Percentiles rank a stretch among this genome's conserved stretches.
Conservation (phyloP, 2,888 invertebrate genomes). For the Heteropelma amictum region DNA sequence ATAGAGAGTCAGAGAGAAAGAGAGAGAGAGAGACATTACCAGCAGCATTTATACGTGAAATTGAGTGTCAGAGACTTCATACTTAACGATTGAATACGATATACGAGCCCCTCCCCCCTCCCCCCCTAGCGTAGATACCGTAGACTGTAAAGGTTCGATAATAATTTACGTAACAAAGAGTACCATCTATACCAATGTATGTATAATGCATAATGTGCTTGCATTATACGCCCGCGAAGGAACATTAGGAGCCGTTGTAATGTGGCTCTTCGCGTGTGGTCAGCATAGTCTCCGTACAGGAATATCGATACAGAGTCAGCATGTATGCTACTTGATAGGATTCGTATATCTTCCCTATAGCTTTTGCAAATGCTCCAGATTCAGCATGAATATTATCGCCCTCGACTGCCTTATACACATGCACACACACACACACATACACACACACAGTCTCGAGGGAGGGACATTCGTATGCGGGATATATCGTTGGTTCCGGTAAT, state of each 20-base stretch:
- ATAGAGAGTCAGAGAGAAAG: not conserved
- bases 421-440: no score
- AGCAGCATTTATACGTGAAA: not conserved
- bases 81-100: slow-evolving; percentile 63
- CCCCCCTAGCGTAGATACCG: not conserved
- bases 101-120: not conserved
- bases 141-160: slow-evolving; percentile 61
- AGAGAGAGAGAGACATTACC: not conserved
- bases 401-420: not conserved
- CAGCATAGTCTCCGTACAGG: slow-evolving; percentile 16
- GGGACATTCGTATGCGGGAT: not conserved
- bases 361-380: slow-evolving; percentile 37
- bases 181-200: slow-evolving; percentile 56
- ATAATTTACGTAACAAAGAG: slow-evolving; percentile 74
- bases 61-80: slow-evolving; percentile 62
- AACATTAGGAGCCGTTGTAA: slow-evolving; percentile 56
- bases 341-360: slow-evolving; percentile 31
- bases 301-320: slow-evolving; percentile 16
- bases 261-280: slow-evolving; percentile 9
- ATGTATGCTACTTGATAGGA: slow-evolving; percentile 32
- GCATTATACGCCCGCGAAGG: not conserved
- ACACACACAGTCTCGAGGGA: no score
- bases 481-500: slow-evolving; percentile 42
- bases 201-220: slow-evolving; percentile 19
- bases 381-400: slow-evolving; percentile 42